Base-by-base conservation (phyloP, 1,140 invertebrate species). In the Ips typographus region DNA sequence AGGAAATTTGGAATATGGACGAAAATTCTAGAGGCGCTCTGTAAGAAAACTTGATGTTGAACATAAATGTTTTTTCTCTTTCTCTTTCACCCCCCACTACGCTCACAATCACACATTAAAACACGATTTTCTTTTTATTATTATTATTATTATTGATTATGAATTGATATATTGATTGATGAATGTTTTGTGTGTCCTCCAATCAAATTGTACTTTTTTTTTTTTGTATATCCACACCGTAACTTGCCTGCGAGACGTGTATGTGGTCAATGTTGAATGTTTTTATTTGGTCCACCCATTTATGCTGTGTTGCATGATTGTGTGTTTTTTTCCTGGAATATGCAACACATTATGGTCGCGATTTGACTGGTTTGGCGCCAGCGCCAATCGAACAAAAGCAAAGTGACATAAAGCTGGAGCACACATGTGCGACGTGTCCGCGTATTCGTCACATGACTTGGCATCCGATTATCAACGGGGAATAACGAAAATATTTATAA, bases 1-100 rank as follows among this genome's bases (percentile, higher is more conserved):
- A 64, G 61, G 61, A 39, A 64, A 7, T 53, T 53, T 37, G 47
- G 47, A 53, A 64, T 53, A 64, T 64, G 61, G 61, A 64, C 47
- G 61, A 64, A 53, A 40, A 42, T 49, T 61, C 41, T 64, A 53
- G 51, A 53, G 61, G 47, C 47, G 61, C 47, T 36, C 51, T 64
- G 61, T 64, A 64, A 64, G 61, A 37, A 64, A 22, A 64, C 37
- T 64, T 53, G 61, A 64, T 64, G 61, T 64, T 53, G 6, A 38
- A 64, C n/a, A 36, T 53, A 64, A 53, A 53, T 64, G 61, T 64
- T 53, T 64, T 47, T 42, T 64, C 41, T 47, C 38, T 49, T 47
- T 43, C 41, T 58, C 38, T 59, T 36, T 40, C 57, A 8, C 38
- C 7, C 40, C 40, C 57, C 40, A 41, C 40, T 8, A 22, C 44